Conservation (phyloP, 2,797 vertebrate species). For the Nyctalus aviator region DNA sequence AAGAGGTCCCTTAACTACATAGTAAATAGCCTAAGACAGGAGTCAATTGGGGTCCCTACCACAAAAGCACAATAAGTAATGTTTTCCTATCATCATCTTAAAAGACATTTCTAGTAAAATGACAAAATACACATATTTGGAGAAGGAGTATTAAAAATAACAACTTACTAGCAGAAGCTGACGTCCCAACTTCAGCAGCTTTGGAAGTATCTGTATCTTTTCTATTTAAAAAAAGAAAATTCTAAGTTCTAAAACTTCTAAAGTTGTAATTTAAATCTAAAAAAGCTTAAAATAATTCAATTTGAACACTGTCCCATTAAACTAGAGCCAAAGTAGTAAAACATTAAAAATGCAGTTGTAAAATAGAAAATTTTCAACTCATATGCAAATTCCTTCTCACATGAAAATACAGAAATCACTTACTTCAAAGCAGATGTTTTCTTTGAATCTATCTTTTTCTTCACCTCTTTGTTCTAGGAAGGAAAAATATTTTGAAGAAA, state of each 20-base stretch:
- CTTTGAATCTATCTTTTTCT: conserved; percentile 79
- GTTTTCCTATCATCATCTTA: conserved; percentile 7
- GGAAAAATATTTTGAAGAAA: conserved; percentile 60
- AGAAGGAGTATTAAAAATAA: conserved; percentile 5
- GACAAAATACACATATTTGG: conserved; percentile 43
- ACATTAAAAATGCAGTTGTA: conserved; percentile 25
- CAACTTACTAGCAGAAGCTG: conserved; percentile 77
- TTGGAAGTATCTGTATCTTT: conserved; percentile 79
- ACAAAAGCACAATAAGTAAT: conserved; percentile 42
- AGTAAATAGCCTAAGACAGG: neutral
- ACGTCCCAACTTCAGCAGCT: conserved; percentile 37
- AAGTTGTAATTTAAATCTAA: conserved; percentile 32
- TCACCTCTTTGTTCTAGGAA: conserved; percentile 81
- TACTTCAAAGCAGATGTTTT: conserved; percentile 77
- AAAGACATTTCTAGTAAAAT: conserved; percentile 51
- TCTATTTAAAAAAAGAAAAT: conserved; percentile 73
- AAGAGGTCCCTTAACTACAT: neutral
- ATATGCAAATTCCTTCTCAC: conserved; percentile 47
- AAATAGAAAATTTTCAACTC: conserved; percentile 27
- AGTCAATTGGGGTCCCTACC: neutral
- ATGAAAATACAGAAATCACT: conserved; percentile 50
- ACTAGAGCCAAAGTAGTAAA: neutral
- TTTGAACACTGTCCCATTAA: conserved; percentile 20
- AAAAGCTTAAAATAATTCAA: conserved; percentile 35
- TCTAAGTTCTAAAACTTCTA: conserved; percentile 44